phyloP scores from a whole-genome alignment of 53 echinoderm and acorn worm species.

The Arbacia lixula region DNA sequence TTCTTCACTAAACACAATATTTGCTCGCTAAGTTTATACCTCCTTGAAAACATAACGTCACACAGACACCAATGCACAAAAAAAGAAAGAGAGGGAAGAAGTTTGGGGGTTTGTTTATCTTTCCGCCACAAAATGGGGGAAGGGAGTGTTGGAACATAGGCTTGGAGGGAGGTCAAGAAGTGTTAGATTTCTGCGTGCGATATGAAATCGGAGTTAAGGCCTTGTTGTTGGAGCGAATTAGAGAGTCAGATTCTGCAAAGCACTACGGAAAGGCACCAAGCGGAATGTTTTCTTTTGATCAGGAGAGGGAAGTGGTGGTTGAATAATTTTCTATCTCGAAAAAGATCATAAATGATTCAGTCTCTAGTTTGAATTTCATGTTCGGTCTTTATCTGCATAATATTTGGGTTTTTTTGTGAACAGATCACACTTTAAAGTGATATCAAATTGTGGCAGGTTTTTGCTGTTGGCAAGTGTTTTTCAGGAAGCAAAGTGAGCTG shows the following conservation, averaged over 20 bases:
- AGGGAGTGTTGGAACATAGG: conserved; percentile 22
- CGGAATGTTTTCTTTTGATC: conserved; percentile 43
- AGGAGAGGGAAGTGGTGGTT: conserved; percentile 31
- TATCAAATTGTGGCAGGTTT: too few species aligned
- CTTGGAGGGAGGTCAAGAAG: conserved; percentile 12
- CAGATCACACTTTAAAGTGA: too few species aligned
- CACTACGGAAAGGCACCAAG: background rate
- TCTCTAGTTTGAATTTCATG: conserved; percentile 24
- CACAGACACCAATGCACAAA: background rate
- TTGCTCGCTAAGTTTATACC: conserved; percentile 34
- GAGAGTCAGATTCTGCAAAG: conserved; percentile 36
- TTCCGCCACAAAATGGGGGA: conserved; percentile 3
- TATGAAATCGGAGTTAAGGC: conserved; percentile 43
- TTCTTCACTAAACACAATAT: conserved; percentile 50
- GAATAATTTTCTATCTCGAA: conserved; percentile 30
- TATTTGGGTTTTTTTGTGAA: too few species aligned
- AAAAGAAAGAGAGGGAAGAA: background rate
- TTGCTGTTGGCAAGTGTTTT: too few species aligned
- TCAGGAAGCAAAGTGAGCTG: too few species aligned
- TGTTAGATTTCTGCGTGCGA: conserved; percentile 39
- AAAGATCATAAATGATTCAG: conserved; percentile 18
- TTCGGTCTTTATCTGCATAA: too few species aligned
- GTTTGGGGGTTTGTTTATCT: conserved; percentile 28
- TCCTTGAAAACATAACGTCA: conserved; percentile 15
- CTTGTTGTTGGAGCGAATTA: conserved; percentile 45